Evolutionary conservation across 53 echinoderm and acorn worm species (phyloP).

Genomic region (Crossaster papposus): DNA sequence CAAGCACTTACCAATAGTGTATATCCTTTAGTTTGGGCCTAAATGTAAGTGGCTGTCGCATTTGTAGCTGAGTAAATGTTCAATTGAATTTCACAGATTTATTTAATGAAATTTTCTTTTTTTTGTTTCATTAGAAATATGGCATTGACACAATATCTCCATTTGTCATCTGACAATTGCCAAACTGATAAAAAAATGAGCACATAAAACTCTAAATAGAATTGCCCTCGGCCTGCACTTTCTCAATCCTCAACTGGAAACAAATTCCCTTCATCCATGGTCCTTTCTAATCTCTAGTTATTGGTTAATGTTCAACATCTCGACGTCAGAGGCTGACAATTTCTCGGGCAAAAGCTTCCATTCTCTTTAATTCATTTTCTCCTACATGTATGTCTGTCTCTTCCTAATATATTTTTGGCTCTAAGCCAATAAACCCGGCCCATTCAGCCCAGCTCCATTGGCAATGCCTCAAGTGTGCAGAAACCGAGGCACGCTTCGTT

Average conservation of each 20-base stretch:
- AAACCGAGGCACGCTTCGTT: constrained; percentile 9
- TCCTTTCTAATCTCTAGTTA: background rate
- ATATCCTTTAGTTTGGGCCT: too few relatives aligned
- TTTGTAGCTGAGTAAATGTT: too few relatives aligned
- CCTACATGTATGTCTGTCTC: too few relatives aligned
- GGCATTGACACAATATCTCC: background rate
- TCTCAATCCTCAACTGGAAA: background rate
- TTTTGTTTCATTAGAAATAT: background rate
- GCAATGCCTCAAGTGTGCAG: constrained; percentile 1
- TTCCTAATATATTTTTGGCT: background rate
- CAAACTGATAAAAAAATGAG: background rate
- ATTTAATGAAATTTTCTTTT: too few relatives aligned
- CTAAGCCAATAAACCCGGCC: constrained; percentile 5
- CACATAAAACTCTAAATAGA: background rate
- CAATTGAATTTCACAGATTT: background rate
- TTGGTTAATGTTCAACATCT: constrained; percentile 6
- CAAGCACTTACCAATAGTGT: too few relatives aligned
- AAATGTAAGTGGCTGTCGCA: too few relatives aligned
- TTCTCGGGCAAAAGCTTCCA: background rate
- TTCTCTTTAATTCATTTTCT: background rate
- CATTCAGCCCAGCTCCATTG: constrained; percentile 1
- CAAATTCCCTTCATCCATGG: background rate
- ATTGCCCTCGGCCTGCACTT: background rate
- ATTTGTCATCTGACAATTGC: background rate
- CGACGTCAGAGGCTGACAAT: background rate